These are phyloP conservation scores for Tenthredo notha DNA, from an alignment of 2,888 invertebrate genomes.

Conservation along the genomic window DNA sequence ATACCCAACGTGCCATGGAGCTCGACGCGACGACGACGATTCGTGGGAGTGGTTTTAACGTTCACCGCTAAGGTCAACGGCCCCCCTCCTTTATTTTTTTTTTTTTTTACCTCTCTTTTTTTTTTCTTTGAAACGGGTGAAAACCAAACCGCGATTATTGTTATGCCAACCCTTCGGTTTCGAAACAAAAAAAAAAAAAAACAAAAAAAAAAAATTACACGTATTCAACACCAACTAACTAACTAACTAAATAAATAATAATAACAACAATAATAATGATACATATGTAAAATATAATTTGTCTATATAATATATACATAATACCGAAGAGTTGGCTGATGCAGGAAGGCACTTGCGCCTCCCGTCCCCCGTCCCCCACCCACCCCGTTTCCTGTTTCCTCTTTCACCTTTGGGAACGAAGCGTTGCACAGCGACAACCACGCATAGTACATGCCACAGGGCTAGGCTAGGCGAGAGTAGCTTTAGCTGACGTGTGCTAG, in stretches of 20 bases:
- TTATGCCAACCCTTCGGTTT: too few species aligned
- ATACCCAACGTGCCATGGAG: neutral
- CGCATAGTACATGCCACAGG: neutral
- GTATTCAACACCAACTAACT: too few species aligned
- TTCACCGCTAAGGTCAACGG: constrained; percentile 34
- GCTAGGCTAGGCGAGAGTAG: neutral
- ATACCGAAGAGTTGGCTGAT: neutral
- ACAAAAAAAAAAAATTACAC: too few species aligned
- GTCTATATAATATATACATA: neutral
- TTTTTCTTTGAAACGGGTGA: too few species aligned
- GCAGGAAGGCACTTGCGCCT: constrained; percentile 43
- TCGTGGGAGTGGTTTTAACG: constrained; percentile 38
- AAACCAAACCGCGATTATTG: too few species aligned
- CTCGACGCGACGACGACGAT: constrained; percentile 1
- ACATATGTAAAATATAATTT: neutral
- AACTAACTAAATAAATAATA: too few species aligned
- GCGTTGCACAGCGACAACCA: neutral
- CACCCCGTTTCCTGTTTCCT: constrained; percentile 39
- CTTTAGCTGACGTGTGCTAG: neutral
- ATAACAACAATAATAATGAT: too few species aligned
- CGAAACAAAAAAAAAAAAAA: too few species aligned
- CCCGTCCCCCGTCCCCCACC: neutral
- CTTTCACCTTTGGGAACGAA: constrained; percentile 44
- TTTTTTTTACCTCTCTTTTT: too few species aligned
- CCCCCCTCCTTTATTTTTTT: neutral